Evolutionary conservation across 2,888 invertebrate species (phyloP).

Genomic region (Blastobasis lacticolella): DNA sequence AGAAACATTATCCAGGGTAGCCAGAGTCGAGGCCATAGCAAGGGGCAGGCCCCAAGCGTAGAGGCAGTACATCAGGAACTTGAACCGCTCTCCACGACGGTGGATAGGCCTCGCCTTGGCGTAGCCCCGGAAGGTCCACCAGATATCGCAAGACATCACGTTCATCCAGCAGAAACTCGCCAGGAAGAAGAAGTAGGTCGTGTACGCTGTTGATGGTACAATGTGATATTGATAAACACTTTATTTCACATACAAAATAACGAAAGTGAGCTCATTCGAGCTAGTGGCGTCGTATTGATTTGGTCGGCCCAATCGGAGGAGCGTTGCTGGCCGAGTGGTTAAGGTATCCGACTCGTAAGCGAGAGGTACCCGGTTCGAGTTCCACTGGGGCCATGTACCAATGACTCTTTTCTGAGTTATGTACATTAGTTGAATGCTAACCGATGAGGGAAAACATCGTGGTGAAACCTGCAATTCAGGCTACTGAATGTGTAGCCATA

Average conservation of each 20-base stretch:
- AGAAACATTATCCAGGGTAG: conserved; percentile 24
- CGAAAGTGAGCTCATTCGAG: background rate
- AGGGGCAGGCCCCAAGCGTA: conserved; percentile 51
- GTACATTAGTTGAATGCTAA: too few relatives aligned
- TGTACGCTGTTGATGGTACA: conserved; percentile 25
- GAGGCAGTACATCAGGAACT: conserved; percentile 49
- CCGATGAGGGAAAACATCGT: too few relatives aligned
- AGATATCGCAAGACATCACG: conserved; percentile 60
- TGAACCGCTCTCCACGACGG: conserved; percentile 46
- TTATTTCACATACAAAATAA: background rate
- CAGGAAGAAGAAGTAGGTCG: conserved; percentile 44
- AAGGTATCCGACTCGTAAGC: too few relatives aligned
- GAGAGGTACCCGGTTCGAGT: too few relatives aligned
- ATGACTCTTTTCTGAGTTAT: too few relatives aligned
- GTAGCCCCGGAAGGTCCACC: conserved; percentile 66
- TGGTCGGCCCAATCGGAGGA: too few relatives aligned
- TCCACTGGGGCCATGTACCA: too few relatives aligned
- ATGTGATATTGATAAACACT: too few relatives aligned
- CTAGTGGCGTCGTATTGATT: too few relatives aligned
- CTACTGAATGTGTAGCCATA: too few relatives aligned
- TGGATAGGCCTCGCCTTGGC: conserved; percentile 57
- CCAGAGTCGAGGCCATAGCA: conserved; percentile 31
- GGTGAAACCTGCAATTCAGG: too few relatives aligned
- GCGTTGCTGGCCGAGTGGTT: too few relatives aligned
- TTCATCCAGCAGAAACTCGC: conserved; percentile 64